These are phyloP conservation scores for Rhabdornis inornatus DNA, from an alignment of 2,113 vertebrate species.

Conservation along the genomic window DNA sequence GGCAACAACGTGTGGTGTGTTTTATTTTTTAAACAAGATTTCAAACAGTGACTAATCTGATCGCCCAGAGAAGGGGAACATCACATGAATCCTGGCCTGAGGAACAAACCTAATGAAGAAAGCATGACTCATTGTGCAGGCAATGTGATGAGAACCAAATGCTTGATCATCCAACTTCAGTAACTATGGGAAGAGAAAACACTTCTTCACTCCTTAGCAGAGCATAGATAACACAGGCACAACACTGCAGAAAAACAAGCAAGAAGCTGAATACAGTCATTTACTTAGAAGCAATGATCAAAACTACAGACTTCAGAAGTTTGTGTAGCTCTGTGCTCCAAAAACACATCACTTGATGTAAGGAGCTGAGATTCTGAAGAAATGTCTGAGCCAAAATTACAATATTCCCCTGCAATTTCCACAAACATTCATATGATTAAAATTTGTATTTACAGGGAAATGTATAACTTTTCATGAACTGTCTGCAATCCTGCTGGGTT, in stretches of 20 bases:
- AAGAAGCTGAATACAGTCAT: neutral
- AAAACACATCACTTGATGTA: neutral
- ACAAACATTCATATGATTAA: neutral
- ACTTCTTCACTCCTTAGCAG: neutral
- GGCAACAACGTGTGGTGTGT: neutral
- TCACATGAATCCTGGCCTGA: slow-evolving; percentile 47
- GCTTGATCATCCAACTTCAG: slow-evolving; percentile 3
- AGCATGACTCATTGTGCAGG: slow-evolving; percentile 36
- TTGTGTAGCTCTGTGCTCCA: neutral
- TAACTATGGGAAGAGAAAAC: neutral
- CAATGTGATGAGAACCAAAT: slow-evolving; percentile 49
- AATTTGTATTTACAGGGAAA: neutral
- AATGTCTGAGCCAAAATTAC: neutral
- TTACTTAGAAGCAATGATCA: neutral
- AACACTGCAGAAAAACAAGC: neutral
- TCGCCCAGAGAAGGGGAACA: neutral
- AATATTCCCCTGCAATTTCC: neutral
- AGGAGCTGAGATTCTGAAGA: neutral
- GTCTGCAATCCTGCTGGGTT: neutral
- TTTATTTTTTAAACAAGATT: slow-evolving; percentile 29
- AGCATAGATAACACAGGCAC: neutral
- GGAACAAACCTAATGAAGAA: slow-evolving; percentile 23
- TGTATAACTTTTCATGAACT: neutral
- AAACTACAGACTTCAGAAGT: neutral
- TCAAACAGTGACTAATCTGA: slow-evolving; percentile 47